Evolutionary conservation across 2,888 invertebrate species (phyloP).

Genomic region (Mystacides longicornis): DNA sequence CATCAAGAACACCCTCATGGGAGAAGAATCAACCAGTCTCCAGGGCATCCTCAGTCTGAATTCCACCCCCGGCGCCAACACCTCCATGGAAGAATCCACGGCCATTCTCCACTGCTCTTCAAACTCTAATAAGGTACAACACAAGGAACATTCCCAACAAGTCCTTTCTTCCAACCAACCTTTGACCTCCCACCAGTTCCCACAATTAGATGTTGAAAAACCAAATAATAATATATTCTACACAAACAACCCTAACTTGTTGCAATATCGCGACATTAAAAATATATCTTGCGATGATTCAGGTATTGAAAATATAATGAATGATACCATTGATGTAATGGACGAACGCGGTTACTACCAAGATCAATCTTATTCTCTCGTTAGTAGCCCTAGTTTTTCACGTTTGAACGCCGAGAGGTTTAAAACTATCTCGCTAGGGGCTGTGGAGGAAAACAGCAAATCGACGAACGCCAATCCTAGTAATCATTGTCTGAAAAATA

Average conservation of each 20-base stretch:
- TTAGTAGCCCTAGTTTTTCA: constrained; percentile 34
- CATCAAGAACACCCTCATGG: constrained; percentile 70
- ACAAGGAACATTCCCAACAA: constrained; percentile 44
- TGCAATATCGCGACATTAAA: constrained; percentile 1
- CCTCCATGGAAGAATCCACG: constrained; percentile 10
- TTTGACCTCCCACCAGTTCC: constrained; percentile 2
- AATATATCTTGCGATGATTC: constrained; percentile 7
- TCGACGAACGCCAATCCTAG: constrained; percentile 9
- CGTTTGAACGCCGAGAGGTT: constrained; percentile 43
- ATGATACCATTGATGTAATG: constrained; percentile 3
- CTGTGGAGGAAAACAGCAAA: constrained; percentile 34
- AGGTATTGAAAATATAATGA: background rate
- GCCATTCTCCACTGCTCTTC: constrained; percentile 1
- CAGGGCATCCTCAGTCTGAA: constrained; percentile 46
- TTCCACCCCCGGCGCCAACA: constrained; percentile 35
- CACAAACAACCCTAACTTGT: constrained; percentile 7
- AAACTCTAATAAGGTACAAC: constrained; percentile 42
- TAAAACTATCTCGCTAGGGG: constrained; percentile 35
- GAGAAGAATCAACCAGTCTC: constrained; percentile 55
- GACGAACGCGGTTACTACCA: constrained; percentile 9
- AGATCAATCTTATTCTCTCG: background rate
- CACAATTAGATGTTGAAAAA: constrained; percentile 5
- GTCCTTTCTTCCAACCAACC: constrained; percentile 27
- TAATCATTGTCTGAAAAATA: constrained; percentile 29
- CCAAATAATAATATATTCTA: constrained; percentile 12